Base-by-base conservation (phyloP, 1,140 invertebrate genomes). In the Archegozetes longisetosus region DNA sequence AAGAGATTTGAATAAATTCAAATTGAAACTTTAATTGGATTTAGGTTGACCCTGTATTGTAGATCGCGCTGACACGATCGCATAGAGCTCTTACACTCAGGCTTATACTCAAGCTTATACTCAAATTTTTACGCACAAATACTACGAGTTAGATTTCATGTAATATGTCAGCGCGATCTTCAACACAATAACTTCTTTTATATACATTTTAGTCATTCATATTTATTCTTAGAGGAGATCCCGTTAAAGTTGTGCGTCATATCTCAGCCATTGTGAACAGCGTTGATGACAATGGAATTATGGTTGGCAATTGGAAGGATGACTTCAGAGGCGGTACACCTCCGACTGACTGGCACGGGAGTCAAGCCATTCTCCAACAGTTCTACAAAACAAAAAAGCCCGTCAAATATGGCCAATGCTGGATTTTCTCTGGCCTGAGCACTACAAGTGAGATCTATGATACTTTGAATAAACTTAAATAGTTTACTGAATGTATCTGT, bases 321-420 rank as follows among this genome's bases (percentile, higher is more conserved):
- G 73, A 83, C 32, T 86, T 86, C 66, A 70, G 70, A 0, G 83
- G 83, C 60, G 84, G 83, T 0, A 79, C 76, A 0, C 74, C 80
- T 0, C 82, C 82, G 0, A 76, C 77, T 2, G 75, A 77, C 24
- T 84, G 82, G 82, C 81, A 77, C 27, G 82, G 81, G 17, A 80
- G 77, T 48, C 75, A 79, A 2, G 74, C 76, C 13, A 83, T 84
- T 64, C 66, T 83, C 12, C 74, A 79, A 54, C 68, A 82, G 64
- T 84, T 77, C 68, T 70, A 81, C 53, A 74, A 77, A 57, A 79
- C 74, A 0, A 72, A 77, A 66, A 67, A 73, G 60, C 73, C 80
- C 9, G 83, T 85, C 14, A 78, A 77, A 24, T 86, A 81, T 67
- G 84, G 82, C 1, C 84, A 86, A 67, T 86, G 84, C 68, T 86